Percentiles rank a stretch among this genome's conserved stretches.
Evolutionary conservation across 2,113 vertebrate genomes (phyloP).

Genomic region (Eublepharis macularius): DNA sequence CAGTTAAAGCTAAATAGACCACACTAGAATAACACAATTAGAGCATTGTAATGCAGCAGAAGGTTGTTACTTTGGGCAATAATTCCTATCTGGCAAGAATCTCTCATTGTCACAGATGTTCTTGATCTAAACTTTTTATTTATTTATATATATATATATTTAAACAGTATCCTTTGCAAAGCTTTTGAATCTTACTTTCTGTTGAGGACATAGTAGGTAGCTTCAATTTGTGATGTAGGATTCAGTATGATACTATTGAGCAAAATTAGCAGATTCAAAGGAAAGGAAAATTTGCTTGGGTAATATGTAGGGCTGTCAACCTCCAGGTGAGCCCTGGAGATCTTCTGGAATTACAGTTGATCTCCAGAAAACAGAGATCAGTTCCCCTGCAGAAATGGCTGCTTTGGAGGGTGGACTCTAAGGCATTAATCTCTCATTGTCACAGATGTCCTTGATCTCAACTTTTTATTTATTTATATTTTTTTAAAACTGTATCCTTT

Average conservation of each 20-base stretch:
- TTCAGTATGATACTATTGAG: background rate
- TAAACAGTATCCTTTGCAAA: too few species aligned
- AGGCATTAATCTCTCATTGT: too few species aligned
- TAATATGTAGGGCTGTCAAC: too few species aligned
- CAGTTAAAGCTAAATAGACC: slow-evolving; percentile 17
- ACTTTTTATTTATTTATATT: too few species aligned
- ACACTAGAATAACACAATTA: slow-evolving; percentile 17
- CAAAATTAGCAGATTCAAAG: background rate
- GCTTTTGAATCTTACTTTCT: background rate
- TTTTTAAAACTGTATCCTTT: too few species aligned
- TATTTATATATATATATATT: too few species aligned
- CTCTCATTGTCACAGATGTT: background rate
- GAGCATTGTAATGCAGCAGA: background rate
- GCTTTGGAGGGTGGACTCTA: too few species aligned
- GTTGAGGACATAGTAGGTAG: background rate
- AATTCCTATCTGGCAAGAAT: background rate
- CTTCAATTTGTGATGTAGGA: background rate
- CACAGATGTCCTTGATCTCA: too few species aligned
- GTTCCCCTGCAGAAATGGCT: too few species aligned
- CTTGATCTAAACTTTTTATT: background rate
- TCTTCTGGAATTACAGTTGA: too few species aligned
- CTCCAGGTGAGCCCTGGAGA: too few species aligned
- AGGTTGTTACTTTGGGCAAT: slow-evolving; percentile 3
- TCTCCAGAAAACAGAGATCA: too few species aligned
- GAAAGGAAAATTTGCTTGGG: background rate